These are phyloP conservation scores for Luperina nickerlii DNA, from an alignment of 2,888 invertebrate genomes.

Conservation along the genomic window DNA sequence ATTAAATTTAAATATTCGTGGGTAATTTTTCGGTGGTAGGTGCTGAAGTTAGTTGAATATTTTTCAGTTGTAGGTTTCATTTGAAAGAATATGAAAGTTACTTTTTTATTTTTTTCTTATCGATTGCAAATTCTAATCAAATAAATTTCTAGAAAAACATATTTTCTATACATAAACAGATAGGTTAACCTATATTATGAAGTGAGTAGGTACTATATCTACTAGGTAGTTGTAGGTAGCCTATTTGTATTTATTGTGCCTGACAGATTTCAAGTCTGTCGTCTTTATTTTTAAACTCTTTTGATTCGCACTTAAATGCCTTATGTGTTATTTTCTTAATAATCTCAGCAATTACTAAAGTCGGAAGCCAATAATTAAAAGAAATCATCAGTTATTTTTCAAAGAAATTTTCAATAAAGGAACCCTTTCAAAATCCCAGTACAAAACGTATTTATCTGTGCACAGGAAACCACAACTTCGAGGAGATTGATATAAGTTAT, in stretches of 20 bases:
- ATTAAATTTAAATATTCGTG: not conserved
- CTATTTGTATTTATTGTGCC: not conserved
- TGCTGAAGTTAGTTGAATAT: not conserved
- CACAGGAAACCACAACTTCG: constrained; percentile 76
- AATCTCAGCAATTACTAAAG: constrained; percentile 12
- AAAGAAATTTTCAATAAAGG: constrained; percentile 35
- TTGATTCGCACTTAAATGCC: constrained; percentile 2
- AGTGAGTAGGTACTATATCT: not conserved
- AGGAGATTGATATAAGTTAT: constrained; percentile 79
- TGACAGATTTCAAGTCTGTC: constrained; percentile 5
- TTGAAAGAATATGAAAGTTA: not conserved
- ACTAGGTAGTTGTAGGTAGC: not conserved
- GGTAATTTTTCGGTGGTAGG: not conserved
- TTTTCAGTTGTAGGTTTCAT: not conserved
- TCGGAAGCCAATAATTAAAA: constrained; percentile 17
- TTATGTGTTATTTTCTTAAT: not conserved
- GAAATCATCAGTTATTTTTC: constrained; percentile 3
- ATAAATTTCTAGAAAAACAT: not conserved
- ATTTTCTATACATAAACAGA: not conserved
- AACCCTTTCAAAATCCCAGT: constrained; percentile 44
- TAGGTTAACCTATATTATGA: too few species aligned
- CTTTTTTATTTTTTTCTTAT: not conserved
- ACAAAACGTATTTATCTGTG: constrained; percentile 52
- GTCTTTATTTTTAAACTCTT: not conserved
- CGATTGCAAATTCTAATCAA: too few species aligned